Evolutionary conservation across 2,113 vertebrate genomes (phyloP), one percentile per base, ranked within the genome.

Genomic region (human): DNA sequence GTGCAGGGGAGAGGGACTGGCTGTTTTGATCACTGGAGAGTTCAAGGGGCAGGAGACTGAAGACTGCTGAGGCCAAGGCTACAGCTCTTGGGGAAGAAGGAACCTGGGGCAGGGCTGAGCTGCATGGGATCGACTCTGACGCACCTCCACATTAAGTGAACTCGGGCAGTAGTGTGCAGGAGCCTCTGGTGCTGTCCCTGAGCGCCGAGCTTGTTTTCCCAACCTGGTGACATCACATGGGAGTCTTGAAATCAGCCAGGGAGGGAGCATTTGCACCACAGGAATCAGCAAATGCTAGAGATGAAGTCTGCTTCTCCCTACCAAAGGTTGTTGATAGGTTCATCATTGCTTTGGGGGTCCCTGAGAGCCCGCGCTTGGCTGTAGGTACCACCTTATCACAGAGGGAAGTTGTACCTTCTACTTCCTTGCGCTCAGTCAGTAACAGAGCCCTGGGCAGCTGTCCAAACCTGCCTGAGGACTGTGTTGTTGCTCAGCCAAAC

Each of bases 91-190:
- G 8, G 38, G 25, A 50, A 79, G 48, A n/a, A 76, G 38, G 43
- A n/a, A 2, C 66, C 12, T 1, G 0, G 45, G n/a, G 5, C 12
- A 7, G 43, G 18, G 22, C 50, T 22, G 52, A 79, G 52, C 8
- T 45, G 55, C 70, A 8, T 8, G 0, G 25, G 12, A 6, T 68
- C 30, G 3, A 9, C 45, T 61, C 32, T 32, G 64, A 30, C 35
- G n/a, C 52, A 17, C 16, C 30, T 89, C 59, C 61, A 0, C 73
- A 8, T 3, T 2, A 64, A 18, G 35, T 20, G 38, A 5, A 1
- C 9, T 20, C 48, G 2, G 68, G 16, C 3, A 25, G 6, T 25
- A 8, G 5, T 40, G 11, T 8, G 5, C 1, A 0, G 13, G 17
- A 25, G 55, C 25, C 11, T 3, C 14, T 27, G 52, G 16, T n/a